Base-by-base conservation (phyloP, 2,797 vertebrate genomes). In the Pagetopsis macropterus region DNA sequence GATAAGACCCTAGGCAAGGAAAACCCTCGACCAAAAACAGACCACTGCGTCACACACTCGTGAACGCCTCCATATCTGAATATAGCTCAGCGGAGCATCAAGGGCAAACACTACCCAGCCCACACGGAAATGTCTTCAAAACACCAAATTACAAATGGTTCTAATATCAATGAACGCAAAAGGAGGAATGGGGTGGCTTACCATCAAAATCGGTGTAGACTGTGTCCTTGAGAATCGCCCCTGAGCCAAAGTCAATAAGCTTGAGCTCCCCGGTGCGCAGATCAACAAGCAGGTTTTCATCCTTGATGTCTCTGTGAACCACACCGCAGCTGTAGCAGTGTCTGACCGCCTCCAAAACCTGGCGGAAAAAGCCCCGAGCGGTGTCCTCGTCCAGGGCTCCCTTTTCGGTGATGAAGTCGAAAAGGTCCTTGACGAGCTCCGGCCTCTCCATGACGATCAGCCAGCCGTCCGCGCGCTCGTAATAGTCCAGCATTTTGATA, bases 151-250 rank as follows among this genome's bases (percentile, higher is more conserved):
- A 17, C 57, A 41, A 11, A 56, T 21, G 13, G 10, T 40, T 1
- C 46, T 3, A 44, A 62, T 0, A 41, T 7, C n/a, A 1, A 54
- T 65, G 2, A 21, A 51, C 10, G 17, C 4, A 12, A 19, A 0
- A 4, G 13, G 5, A 13, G 4, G 2, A 16, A 6, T 1, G 62
- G 16, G 9, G 15, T 3, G 15, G 49, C 89, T 75, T 94, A 99
- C 98, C 98, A 14, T 99, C 97, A 43, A 99, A 99, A 83, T 99
- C 97, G 0, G 98, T 99, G 94, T 99, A 99, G 65, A 99, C 98
- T 0, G 98, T 99, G 95, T 99, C 98, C 95, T 97, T 97, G 88
- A 99, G 98, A 67, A 99, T 93, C 17, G 98, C 97, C 70, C 98
- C 98, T 0, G 98, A 99, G 66, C 98, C 98, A 76, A 99, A 99